Conservation (phyloP, 2,113 vertebrate species). For the Scolopax mira region DNA sequence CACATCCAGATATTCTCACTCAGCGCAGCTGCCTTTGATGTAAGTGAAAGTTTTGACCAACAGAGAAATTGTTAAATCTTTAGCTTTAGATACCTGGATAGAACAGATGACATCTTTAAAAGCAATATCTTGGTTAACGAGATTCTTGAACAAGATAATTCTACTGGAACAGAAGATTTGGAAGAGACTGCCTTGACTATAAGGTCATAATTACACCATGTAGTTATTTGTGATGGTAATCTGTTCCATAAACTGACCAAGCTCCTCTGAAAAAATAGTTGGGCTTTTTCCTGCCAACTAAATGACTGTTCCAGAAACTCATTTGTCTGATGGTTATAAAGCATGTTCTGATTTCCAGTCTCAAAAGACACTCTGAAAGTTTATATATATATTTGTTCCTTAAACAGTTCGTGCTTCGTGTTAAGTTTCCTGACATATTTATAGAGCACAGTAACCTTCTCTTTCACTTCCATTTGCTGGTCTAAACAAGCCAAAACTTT, state of each 20-base stretch:
- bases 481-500: not conserved
- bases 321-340: not conserved
- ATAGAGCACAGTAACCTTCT: not conserved
- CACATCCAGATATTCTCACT: not conserved
- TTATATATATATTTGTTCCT: not conserved
- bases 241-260: not conserved
- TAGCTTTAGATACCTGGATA: not conserved
- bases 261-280: not conserved
- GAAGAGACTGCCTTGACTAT: not conserved
- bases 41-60: not conserved
- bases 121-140: not conserved
- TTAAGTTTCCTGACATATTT: not conserved
- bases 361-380: not conserved
- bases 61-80: not conserved
- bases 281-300: not conserved
- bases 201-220: not conserved
- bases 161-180: not conserved
- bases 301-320: not conserved
- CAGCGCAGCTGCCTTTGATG: not conserved
- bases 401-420: not conserved
- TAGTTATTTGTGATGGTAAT: not conserved
- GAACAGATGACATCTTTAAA: not conserved
- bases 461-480: not conserved
- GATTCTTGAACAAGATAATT: not conserved
- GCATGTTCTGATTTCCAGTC: not conserved